Evolutionary conservation across 1,140 invertebrate species (phyloP), one percentile per base, ranked within the genome.

Genomic region (Drosophila setifemur): DNA sequence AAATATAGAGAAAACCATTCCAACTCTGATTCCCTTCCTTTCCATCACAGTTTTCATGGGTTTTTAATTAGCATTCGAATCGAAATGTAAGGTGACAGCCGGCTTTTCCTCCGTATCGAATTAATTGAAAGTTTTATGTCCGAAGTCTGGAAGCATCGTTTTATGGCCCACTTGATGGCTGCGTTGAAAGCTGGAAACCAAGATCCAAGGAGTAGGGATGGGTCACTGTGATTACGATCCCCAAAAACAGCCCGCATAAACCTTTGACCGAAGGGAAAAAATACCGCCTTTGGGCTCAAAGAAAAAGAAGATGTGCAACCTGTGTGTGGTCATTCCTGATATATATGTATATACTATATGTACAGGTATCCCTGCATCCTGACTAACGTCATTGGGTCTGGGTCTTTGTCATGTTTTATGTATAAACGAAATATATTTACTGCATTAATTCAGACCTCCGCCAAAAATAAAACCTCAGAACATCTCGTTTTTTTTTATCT

Each of bases 51-150:
- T 68, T 79, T 74, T 69, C 74, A 73, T 73, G 74, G 54, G 49
- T 47, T 77, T 79, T 78, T 79, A 78, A 78, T 78, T 78, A 78
- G 61, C 75, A 40, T 53, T 67, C 47, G 60, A 54, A 39, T 43
- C 33, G 28, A 66, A 43, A 48, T 25, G 18, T 50, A 44, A 61
- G 71, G 49, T 77, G 60, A 78, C 73, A 63, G 40, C 43, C 23
- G 45, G 12, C 2, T 29, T 19, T 3, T 21, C 12, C 4, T 23
- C 25, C 7, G 14, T 54, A 26, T 28, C 11, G 23, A 50, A 78
- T 68, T 78, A 78, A 78, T 78, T 78, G 69, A 68, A 78, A 60
- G 61, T 55, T 60, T 66, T 60, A 77, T 64, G 57, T 33, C 8
- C 44, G 25, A n/a, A 19, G 33, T 43, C 60, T 64, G 66, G 47